Evolutionary conservation across 1,140 invertebrate genomes (phyloP), one percentile per base, ranked within the genome.

Genomic region (Medauroidea extradentata): DNA sequence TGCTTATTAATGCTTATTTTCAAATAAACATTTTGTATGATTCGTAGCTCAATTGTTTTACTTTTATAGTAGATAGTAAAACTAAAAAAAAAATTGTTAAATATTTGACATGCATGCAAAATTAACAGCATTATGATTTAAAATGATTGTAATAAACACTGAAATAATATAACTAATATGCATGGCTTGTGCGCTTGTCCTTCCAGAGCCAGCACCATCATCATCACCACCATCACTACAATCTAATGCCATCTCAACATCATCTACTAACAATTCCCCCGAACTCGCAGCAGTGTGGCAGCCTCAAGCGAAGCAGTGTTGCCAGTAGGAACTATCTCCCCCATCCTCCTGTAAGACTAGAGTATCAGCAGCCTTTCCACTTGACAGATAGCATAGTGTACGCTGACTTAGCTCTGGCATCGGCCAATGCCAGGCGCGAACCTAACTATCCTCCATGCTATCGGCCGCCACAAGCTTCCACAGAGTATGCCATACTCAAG

Each of bases 401-500:
- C 57, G 70, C 69, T 16, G 70, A 73, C 52, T 62, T 73, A 21
- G 60, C 65, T 19, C 50, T 70, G 24, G 55, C 68, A 11, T 27
- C 46, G 16, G 41, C 21, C 34, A 21, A n/a, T 7, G 51, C 39
- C 49, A 55, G 25, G 34, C 59, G 53, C 41, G 59, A 60, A 19
- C 44, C 44, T 38, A 23, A 49, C 53, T 41, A 21, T 23, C 53
- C 34, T 9, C 52, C 58, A 13, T 19, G 21, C 21, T 55, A 55
- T 27, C 42, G 53, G 41, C 14, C 56, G 21, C 46, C 24, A 19
- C 56, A 49, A 57, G 74, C 61, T 68, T 71, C 9, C 60, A 65
- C 60, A 68, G 86, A 89, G 71, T 88, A 89, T 69, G 83, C 86
- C 43, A 85, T 87, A 65, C 80, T 90, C 60, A 87, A 87, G 74